Percentiles rank a stretch among this genome's conserved stretches.
Conservation (phyloP, 2,113 vertebrate species). For the Rhynchomys soricoides region DNA sequence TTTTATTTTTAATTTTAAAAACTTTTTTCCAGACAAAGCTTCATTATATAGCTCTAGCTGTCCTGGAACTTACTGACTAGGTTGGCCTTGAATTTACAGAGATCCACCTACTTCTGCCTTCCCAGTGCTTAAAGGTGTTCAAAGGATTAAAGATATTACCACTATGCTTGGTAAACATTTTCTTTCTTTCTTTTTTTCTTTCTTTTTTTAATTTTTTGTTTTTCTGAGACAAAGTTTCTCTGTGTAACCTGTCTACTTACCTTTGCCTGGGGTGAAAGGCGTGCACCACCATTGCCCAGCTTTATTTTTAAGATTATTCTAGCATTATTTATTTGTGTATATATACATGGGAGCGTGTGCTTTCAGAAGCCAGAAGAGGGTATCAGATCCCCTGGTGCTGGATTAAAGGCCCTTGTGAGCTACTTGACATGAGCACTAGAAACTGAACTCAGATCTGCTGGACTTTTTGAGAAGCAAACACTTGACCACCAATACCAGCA, state of each 20-base stretch:
- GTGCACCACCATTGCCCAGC: not conserved
- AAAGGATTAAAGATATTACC: not conserved
- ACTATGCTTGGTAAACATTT: not conserved
- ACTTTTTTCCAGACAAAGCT: not conserved
- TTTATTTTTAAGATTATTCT: not conserved
- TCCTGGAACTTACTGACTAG: not conserved
- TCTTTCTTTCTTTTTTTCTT: not conserved
- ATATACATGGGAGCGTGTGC: not conserved
- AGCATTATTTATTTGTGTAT: not conserved
- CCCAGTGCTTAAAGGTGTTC: not conserved
- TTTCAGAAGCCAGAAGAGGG: not conserved
- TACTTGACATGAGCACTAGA: not conserved
- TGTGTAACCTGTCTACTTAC: not conserved
- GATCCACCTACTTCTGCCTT: not conserved
- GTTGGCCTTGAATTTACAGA: not conserved
- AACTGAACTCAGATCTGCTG: not conserved
- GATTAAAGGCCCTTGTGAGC: not conserved
- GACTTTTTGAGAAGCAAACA: not conserved
- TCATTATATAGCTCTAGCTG: not conserved
- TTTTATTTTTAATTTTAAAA: not conserved
- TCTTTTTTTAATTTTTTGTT: too few relatives aligned
- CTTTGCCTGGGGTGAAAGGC: not conserved
- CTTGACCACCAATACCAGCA: not conserved
- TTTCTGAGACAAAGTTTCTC: not conserved
- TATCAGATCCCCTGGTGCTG: not conserved